These are phyloP conservation scores for Aphidius ervi DNA, from an alignment of 1,140 invertebrate genomes.

Conservation along the genomic window DNA sequence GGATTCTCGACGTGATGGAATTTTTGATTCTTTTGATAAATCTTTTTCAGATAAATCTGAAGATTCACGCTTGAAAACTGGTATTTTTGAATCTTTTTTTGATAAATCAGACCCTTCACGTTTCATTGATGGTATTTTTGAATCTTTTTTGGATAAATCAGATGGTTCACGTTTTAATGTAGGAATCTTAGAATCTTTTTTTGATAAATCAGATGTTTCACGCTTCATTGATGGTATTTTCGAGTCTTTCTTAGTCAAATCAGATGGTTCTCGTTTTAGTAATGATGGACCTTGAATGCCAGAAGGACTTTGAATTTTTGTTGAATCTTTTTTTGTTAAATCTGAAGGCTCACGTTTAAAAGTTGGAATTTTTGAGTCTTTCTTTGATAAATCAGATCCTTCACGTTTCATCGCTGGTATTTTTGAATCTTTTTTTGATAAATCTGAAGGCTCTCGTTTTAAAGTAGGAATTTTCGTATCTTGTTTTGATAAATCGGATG, in stretches of 20 bases:
- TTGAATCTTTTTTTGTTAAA: conserved; percentile 10
- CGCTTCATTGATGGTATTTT: background rate
- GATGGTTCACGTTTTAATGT: no score
- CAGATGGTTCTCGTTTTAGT: no score
- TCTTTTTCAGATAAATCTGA: background rate
- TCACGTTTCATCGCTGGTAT: background rate
- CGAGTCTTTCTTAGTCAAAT: background rate
- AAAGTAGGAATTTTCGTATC: conserved; percentile 34
- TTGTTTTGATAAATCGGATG: background rate
- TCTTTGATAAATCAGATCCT: background rate
- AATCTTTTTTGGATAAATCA: background rate
- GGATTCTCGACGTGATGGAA: conserved; percentile 2
- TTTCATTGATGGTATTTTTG: conserved; percentile 34
- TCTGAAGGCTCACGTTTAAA: conserved; percentile 13
- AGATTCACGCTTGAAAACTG: background rate
- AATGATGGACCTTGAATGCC: background rate
- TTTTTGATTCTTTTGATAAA: background rate
- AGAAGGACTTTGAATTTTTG: background rate
- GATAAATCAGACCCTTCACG: no score
- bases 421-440: background rate
- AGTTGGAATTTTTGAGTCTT: background rate
- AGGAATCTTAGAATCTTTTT: background rate
- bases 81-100: background rate
- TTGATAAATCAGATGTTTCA: no score
- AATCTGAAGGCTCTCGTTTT: no score